A percentile compares a stretch with the other conserved stretches of the same genome.
Conservation (phyloP, 2,797 vertebrate species). For the Rhinogobio ventralis region DNA sequence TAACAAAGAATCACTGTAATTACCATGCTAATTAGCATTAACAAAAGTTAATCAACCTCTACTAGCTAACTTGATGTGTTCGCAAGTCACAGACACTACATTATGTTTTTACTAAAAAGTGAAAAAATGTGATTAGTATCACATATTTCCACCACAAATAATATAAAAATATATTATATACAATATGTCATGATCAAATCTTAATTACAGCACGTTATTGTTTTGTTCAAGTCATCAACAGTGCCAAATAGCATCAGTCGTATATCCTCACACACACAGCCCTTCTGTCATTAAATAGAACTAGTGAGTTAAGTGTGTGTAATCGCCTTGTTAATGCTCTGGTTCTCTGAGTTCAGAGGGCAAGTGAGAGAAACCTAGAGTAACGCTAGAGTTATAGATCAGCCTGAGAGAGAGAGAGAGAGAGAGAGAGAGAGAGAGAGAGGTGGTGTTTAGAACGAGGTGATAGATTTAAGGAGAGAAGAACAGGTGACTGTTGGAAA, state of each 20-base stretch:
- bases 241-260: background rate
- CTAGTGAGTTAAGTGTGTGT: background rate
- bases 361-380: background rate
- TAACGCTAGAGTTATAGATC: background rate
- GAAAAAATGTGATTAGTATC: too few species aligned
- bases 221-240: background rate
- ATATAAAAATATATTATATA: too few species aligned
- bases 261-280: background rate
- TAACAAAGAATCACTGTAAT: too few species aligned
- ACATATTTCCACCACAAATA: too few species aligned
- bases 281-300: background rate
- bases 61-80: too few species aligned
- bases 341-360: constrained; percentile 4
- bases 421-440: background rate
- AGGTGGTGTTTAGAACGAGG: background rate
- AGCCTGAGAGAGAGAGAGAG: background rate
- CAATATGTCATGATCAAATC: background rate
- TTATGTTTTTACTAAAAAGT: too few species aligned
- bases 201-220: background rate
- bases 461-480: background rate
- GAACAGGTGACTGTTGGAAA: background rate
- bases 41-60: too few species aligned
- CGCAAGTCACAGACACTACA: too few species aligned
- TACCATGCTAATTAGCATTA: too few species aligned
- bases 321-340: background rate